Conservation (phyloP, 2,888 invertebrate genomes). For the Drosophila infuscata region DNA sequence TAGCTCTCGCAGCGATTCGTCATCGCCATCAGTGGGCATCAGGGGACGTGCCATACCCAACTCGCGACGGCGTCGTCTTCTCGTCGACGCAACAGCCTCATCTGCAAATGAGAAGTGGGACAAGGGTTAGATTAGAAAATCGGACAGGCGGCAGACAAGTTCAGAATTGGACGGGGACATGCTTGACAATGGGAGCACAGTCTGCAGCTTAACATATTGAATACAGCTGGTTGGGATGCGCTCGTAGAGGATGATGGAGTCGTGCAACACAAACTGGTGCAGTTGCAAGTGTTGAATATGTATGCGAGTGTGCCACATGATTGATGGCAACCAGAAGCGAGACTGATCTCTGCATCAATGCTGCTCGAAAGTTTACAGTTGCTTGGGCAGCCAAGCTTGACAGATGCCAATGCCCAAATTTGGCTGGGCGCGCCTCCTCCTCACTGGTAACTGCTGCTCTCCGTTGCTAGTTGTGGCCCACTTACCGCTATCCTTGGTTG, state of each 20-base stretch:
- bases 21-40: constrained; percentile 76
- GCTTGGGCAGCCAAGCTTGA: constrained; percentile 40
- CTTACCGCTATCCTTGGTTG: constrained; percentile 85
- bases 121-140: background rate
- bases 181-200: constrained; percentile 49
- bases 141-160: background rate
- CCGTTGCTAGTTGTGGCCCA: constrained; percentile 41
- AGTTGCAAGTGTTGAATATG: constrained; percentile 63
- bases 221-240: constrained; percentile 70
- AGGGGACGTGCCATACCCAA: constrained; percentile 83
- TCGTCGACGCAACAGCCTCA: constrained; percentile 82
- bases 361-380: constrained; percentile 13
- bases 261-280: constrained; percentile 60
- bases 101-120: constrained; percentile 75
- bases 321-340: constrained; percentile 1
- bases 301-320: constrained; percentile 44
- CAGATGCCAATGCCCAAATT: constrained; percentile 21
- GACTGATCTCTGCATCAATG: constrained; percentile 22
- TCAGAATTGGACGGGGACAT: constrained; percentile 43
- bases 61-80: constrained; percentile 84
- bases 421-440: constrained; percentile 19
- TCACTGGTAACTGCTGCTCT: constrained; percentile 5
- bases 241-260: constrained; percentile 51
- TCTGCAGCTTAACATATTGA: constrained; percentile 67
- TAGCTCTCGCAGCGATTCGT: constrained; percentile 81